phyloP scores from a whole-genome alignment of 2,113 vertebrate species.

The Theristicus caerulescens region DNA sequence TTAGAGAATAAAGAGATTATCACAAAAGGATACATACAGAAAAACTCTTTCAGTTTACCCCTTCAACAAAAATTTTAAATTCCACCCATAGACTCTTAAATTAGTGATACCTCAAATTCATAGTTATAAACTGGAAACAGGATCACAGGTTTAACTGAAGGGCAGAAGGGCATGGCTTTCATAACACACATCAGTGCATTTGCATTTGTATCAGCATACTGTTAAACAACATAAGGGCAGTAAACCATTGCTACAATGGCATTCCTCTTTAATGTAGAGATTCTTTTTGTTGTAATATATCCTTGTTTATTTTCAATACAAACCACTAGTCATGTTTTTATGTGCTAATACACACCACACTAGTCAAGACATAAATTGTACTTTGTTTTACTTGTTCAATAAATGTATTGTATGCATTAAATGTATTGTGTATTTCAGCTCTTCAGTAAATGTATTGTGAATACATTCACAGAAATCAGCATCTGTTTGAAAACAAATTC shows the following conservation, averaged over 20 bases:
- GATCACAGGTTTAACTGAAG: not conserved
- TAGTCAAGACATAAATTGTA: not conserved
- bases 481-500: not conserved
- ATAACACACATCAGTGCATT: not conserved
- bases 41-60: not conserved
- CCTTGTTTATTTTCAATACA: not conserved
- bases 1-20: slow-evolving; percentile 38
- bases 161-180: not conserved
- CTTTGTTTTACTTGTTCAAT: not conserved
- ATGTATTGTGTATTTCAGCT: not conserved
- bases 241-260: not conserved
- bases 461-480: not conserved
- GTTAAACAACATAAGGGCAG: not conserved
- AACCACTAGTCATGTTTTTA: not conserved
- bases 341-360: not conserved
- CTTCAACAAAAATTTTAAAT: not conserved
- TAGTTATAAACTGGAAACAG: not conserved
- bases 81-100: not conserved
- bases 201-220: not conserved
- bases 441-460: not conserved
- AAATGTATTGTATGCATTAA: not conserved
- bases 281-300: not conserved
- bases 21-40: not conserved
- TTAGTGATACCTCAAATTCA: not conserved
- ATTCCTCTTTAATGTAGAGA: not conserved